Conservation (phyloP, 2,113 vertebrate genomes). For the Junco hyemalis region DNA sequence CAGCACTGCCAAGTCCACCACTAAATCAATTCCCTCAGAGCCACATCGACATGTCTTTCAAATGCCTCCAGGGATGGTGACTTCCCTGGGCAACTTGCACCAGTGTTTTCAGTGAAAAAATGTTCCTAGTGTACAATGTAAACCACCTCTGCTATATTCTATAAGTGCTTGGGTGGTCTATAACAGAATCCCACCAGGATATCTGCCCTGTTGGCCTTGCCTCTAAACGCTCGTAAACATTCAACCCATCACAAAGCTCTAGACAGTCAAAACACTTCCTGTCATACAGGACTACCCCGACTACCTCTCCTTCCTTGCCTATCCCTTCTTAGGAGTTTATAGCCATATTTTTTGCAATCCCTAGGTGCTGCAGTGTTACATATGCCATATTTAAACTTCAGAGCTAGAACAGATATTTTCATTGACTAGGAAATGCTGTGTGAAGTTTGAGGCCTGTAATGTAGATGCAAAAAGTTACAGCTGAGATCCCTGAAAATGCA, state of each 20-base stretch:
- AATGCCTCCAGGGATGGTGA: neutral
- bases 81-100: neutral
- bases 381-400: neutral
- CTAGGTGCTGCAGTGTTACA: neutral
- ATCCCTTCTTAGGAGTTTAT: neutral
- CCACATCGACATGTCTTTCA: neutral
- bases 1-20: neutral
- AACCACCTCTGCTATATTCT: neutral
- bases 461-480: neutral
- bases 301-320: neutral
- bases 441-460: neutral
- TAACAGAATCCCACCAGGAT: neutral
- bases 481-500: neutral
- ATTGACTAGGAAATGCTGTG: neutral
- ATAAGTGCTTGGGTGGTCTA: rapidly evolving
- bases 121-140: neutral
- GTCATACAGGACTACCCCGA: neutral
- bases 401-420: neutral
- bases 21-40: neutral
- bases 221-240: neutral
- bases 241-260: neutral
- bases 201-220: neutral
- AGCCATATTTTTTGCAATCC: neutral
- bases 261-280: neutral
- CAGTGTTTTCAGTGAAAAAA: neutral